phyloP scores from a whole-genome alignment of 2,888 invertebrate genomes.

The Odiellus spinosus region DNA sequence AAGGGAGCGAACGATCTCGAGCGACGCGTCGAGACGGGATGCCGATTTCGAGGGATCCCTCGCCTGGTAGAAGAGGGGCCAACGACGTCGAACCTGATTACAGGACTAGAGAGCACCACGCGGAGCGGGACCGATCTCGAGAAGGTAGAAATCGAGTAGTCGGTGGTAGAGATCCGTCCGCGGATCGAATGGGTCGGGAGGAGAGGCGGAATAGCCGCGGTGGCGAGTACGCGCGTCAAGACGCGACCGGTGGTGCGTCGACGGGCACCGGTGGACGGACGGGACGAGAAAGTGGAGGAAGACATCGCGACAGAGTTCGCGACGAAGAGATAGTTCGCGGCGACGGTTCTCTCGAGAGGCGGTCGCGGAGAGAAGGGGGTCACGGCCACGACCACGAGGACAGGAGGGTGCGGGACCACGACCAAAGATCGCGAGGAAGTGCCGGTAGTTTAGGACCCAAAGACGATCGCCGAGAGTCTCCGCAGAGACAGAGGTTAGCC shows the following conservation, averaged over 20 bases:
- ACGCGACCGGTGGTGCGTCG: not conserved
- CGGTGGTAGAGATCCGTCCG: not conserved
- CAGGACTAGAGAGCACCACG: not conserved
- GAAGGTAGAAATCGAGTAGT: not conserved
- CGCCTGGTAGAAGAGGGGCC: not conserved
- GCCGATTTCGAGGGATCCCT: not conserved
- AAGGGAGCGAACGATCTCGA: not conserved
- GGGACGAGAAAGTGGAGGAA: constrained; percentile 2
- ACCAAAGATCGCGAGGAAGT: constrained; percentile 46
- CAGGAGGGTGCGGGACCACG: constrained; percentile 1
- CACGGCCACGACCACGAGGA: constrained; percentile 8
- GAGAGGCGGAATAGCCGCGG: not conserved
- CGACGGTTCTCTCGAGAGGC: constrained; percentile 1
- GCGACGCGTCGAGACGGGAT: not conserved
- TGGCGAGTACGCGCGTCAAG: not conserved
- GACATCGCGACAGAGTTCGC: constrained; percentile 2
- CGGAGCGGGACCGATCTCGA: not conserved
- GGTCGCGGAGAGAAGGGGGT: constrained; percentile 9
- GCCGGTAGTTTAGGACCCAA: constrained; percentile 15
- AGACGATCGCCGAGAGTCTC: constrained; percentile 15
- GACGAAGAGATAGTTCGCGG: not conserved
- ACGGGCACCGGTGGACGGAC: no score
- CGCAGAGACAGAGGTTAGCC: constrained; percentile 10
- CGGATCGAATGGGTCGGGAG: not conserved
- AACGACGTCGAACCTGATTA: not conserved